These are phyloP conservation scores for Clitarchus hookeri DNA, from an alignment of 2,888 invertebrate genomes.

Conservation along the genomic window DNA sequence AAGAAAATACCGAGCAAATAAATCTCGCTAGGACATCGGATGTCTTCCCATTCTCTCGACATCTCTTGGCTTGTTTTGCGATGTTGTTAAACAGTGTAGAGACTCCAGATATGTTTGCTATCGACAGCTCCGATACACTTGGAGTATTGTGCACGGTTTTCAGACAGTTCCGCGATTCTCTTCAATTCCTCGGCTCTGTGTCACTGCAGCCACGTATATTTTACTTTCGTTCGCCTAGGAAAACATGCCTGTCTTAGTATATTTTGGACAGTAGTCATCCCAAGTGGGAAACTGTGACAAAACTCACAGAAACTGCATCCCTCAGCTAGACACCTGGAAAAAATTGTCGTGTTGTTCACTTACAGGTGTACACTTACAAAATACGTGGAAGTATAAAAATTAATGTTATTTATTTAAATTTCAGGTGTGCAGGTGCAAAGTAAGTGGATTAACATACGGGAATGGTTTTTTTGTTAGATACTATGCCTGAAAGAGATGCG, in stretches of 20 bases:
- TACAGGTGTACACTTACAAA: too few relatives aligned
- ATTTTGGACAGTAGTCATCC: neutral
- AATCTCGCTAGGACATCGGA: too few relatives aligned
- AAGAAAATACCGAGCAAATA: too few relatives aligned
- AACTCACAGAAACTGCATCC: slow-evolving; percentile 10
- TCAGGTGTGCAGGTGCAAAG: slow-evolving; percentile 25
- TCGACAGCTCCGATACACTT: slow-evolving; percentile 49
- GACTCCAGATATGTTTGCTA: slow-evolving; percentile 25
- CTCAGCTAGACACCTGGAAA: slow-evolving; percentile 16
- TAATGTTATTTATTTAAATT: neutral
- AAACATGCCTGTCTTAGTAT: slow-evolving; percentile 10
- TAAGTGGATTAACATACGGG: slow-evolving; percentile 15
- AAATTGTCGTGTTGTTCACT: neutral
- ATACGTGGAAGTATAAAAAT: too few relatives aligned
- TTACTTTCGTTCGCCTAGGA: neutral
- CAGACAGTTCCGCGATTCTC: too few relatives aligned
- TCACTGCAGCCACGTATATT: neutral
- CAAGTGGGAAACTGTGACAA: slow-evolving; percentile 4
- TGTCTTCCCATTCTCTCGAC: too few relatives aligned
- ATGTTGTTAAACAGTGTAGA: neutral
- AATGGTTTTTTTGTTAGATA: neutral
- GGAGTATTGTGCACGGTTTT: slow-evolving; percentile 38
- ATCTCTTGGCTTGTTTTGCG: too few relatives aligned
- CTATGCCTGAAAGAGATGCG: neutral
- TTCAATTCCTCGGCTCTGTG: too few relatives aligned